Base-by-base conservation (phyloP, 2,113 vertebrate genomes). In the Euleptes europaea region DNA sequence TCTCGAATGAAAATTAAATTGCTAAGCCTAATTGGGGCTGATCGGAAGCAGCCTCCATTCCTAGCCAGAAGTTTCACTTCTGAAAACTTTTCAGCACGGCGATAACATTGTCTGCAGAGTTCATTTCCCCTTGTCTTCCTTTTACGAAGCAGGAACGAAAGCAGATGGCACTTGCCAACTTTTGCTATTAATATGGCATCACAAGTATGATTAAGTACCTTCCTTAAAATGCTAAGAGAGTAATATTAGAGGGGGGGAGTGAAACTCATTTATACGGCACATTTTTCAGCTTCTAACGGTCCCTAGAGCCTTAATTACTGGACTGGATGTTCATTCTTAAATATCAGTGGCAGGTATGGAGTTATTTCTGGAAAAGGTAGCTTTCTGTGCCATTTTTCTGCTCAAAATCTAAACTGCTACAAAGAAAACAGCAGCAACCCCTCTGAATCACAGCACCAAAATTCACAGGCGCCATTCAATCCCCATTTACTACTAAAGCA, bases 211-310 rank as follows among this genome's bases (percentile, higher is more conserved):
- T 90, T 84, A 86, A 92, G 88, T 86, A 60, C 51, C 80, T 51
- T 73, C 65, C 84, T 88, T 89, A 88, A 91, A 90, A 91, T 67
- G 40, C 71, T 84, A 80, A 88, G 83, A 91, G 51, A 91, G 74
- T 49, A 51, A 35, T 84, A 76, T 70, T 84, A 78, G 47, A 33
- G 47, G 28, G n/a, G 7, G 4, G 86, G 21, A 91, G 88, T 87
- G 80, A 88, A 87, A 90, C 44, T 72, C 90, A 91, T 86, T 85
- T 80, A 92, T 88, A 84, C 80, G 80, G 87, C 84, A 88, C 26
- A 42, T 35, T 72, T 82, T 35, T 74, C 38, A 54, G 44, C 28
- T 69, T 88, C 63, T 44, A 84, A 66, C 87, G 80, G 33, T 87
- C 78, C 80, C 78, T 85, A 77, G 88, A 90, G 82, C 57, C 49